Percentiles rank a stretch among this genome's conserved stretches.
phyloP scores from a whole-genome alignment of 2,797 vertebrate genomes.

The Mormyrus proboscirostris region DNA sequence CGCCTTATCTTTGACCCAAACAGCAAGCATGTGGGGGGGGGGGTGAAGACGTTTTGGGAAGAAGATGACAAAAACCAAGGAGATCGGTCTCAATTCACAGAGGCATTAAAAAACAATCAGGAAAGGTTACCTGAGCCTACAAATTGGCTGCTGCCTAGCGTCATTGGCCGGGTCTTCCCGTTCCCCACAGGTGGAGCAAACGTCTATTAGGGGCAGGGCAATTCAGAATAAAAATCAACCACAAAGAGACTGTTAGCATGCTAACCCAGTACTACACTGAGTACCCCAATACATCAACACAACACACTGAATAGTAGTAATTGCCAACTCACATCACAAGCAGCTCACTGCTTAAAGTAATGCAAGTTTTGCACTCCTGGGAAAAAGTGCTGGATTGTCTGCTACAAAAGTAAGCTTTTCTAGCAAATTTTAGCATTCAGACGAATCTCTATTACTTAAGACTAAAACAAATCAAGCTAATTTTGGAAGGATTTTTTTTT shows the following conservation, averaged over 20 bases:
- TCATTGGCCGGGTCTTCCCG: constrained; percentile 82
- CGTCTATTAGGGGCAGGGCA: constrained; percentile 69
- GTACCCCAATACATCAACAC: background rate
- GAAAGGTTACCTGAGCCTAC: constrained; percentile 72
- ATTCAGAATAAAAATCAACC: background rate
- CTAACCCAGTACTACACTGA: background rate
- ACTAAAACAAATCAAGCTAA: background rate
- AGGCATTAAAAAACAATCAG: constrained; percentile 7
- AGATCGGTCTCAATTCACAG: background rate
- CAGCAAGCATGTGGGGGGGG: background rate
- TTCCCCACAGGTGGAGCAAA: constrained; percentile 86
- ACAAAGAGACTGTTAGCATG: background rate
- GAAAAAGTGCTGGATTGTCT: background rate
- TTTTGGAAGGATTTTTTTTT: background rate
- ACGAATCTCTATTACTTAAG: background rate
- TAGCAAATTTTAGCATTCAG: background rate
- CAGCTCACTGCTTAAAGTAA: background rate
- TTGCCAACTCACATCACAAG: too few relatives aligned
- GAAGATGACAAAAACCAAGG: background rate
- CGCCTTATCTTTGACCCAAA: background rate
- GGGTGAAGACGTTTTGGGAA: background rate
- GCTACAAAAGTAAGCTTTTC: background rate
- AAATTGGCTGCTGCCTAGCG: constrained; percentile 80
- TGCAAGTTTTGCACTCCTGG: background rate
- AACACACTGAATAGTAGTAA: background rate